Percentiles rank a stretch among this genome's conserved stretches.
These are phyloP conservation scores for Trinectes maculatus DNA, from an alignment of 2,113 vertebrate genomes.

Conservation along the genomic window DNA sequence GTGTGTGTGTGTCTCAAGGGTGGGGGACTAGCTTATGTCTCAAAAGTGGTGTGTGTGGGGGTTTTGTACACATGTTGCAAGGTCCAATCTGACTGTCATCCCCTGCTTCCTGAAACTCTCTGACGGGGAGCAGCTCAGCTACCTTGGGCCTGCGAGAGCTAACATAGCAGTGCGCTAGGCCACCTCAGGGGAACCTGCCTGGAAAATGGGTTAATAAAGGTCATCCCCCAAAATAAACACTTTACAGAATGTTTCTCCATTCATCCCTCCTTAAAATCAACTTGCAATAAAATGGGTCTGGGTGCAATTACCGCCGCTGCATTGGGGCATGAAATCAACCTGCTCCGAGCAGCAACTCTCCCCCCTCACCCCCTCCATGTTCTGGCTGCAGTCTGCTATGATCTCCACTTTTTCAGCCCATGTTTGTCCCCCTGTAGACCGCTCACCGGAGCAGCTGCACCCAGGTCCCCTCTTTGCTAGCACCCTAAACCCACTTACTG, in stretches of 20 bases:
- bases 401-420: slow-evolving; percentile 60
- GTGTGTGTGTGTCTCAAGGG: slow-evolving; percentile 48
- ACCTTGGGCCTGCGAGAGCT: slow-evolving; percentile 85
- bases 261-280: slow-evolving; percentile 97
- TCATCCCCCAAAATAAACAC: slow-evolving; percentile 96
- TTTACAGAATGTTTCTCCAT: slow-evolving; percentile 95
- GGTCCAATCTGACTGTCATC: slow-evolving; percentile 88
- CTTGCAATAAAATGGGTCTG: slow-evolving; percentile 94
- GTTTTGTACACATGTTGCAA: slow-evolving; percentile 83
- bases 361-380: slow-evolving; percentile 58
- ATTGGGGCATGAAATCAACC: slow-evolving; percentile 96
- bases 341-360: slow-evolving; percentile 86
- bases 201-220: slow-evolving; percentile 99
- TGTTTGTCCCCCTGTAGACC: slow-evolving; percentile 64
- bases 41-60: slow-evolving; percentile 56
- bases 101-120: slow-evolving; percentile 81
- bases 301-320: slow-evolving; percentile 95
- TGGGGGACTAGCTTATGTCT: slow-evolving; percentile 59
- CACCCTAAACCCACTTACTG: slow-evolving; percentile 71
- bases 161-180: slow-evolving; percentile 85
- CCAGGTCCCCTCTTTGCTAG: slow-evolving; percentile 74
- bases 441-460: slow-evolving; percentile 76
- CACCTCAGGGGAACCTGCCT: slow-evolving; percentile 87
- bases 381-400: slow-evolving; percentile 90
- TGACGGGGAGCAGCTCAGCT: slow-evolving; percentile 85